Evolutionary conservation across 2,888 invertebrate species (phyloP).

Genomic region (Caenorhabditis imperialis): DNA sequence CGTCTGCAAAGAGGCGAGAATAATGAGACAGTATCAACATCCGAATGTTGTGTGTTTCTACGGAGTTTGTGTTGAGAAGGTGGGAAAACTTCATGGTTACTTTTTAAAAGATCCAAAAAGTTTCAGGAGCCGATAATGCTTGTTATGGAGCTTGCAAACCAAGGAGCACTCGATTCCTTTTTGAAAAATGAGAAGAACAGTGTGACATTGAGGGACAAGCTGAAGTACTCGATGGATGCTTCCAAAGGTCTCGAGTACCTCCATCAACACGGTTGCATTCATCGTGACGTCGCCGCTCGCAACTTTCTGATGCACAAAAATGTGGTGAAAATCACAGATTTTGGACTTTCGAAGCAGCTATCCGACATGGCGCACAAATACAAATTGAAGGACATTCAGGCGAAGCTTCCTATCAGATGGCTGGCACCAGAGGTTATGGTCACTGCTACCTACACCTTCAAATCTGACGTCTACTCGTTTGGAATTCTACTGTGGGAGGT

Average conservation of each 20-base stretch:
- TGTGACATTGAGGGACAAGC: constrained; percentile 42
- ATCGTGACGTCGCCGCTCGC: constrained; percentile 66
- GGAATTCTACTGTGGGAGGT: constrained; percentile 69
- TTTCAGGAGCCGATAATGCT: constrained; percentile 66
- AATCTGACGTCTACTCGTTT: constrained; percentile 68
- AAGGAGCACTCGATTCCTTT: constrained; percentile 62
- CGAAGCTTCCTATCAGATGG: constrained; percentile 67
- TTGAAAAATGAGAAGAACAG: constrained; percentile 50
- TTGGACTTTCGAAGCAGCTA: constrained; percentile 66
- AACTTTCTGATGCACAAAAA: constrained; percentile 65
- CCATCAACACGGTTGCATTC: constrained; percentile 65
- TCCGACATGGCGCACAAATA: constrained; percentile 63
- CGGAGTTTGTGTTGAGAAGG: constrained; percentile 65
- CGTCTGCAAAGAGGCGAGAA: constrained; percentile 67
- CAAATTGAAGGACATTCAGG: constrained; percentile 64
- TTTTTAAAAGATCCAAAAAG: neutral
- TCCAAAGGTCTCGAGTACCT: constrained; percentile 66
- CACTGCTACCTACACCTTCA: constrained; percentile 58
- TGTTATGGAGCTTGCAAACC: constrained; percentile 66
- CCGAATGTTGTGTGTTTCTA: constrained; percentile 66
- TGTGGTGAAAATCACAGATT: constrained; percentile 66
- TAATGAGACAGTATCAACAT: constrained; percentile 68
- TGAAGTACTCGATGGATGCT: constrained; percentile 61
- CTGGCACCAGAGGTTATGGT: constrained; percentile 67
- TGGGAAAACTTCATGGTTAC: no score